Percentiles rank a stretch among this genome's conserved stretches.
These are phyloP conservation scores for Squalus acanthias DNA, from an alignment of 2,797 vertebrate genomes.

Conservation along the genomic window DNA sequence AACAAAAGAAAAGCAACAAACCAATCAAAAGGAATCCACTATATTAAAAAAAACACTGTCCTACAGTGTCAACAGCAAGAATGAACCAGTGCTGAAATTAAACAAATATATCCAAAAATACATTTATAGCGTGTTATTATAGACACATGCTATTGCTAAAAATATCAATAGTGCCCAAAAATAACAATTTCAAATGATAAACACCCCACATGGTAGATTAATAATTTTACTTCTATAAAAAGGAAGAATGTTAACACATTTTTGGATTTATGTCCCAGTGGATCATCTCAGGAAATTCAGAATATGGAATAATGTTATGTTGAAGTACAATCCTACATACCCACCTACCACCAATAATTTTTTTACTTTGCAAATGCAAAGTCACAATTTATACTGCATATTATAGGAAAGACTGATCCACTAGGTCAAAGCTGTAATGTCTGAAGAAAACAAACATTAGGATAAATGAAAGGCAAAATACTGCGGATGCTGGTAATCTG, in stretches of 20 bases:
- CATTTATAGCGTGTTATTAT: background rate
- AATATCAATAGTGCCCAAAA: background rate
- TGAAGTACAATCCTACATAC: background rate
- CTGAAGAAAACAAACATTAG: background rate
- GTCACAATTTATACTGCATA: background rate
- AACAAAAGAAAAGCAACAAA: conserved; percentile 77
- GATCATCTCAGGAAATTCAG: background rate
- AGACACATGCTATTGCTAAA: background rate
- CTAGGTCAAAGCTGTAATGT: background rate
- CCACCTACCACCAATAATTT: background rate
- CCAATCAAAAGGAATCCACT: conserved; percentile 79
- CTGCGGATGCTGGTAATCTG: background rate
- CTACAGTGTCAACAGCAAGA: conserved; percentile 9
- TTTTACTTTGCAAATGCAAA: background rate
- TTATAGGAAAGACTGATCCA: too few species aligned
- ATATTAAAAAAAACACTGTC: conserved; percentile 47
- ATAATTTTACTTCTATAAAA: background rate
- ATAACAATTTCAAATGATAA: background rate
- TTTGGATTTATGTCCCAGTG: background rate
- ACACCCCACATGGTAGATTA: background rate
- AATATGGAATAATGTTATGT: background rate
- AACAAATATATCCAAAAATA: background rate
- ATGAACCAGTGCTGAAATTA: conserved; percentile 31
- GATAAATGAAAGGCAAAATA: background rate
- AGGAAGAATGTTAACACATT: background rate